A percentile compares a stretch with the other conserved stretches of the same genome.
phyloP scores from a whole-genome alignment of 1,140 invertebrate genomes.

The Sweltsa coloradensis region DNA sequence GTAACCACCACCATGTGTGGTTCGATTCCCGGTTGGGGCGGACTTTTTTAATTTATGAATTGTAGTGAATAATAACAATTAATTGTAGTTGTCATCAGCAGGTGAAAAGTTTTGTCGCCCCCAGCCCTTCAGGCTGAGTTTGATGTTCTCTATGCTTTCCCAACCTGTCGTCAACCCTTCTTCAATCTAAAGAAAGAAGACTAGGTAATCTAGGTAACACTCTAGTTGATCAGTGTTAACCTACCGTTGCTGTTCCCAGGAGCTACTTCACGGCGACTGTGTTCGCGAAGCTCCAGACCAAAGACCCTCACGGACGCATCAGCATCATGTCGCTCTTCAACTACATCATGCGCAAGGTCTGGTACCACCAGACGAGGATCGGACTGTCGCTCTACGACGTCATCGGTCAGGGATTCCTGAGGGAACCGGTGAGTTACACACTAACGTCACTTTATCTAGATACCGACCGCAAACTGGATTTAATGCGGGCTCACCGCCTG shows the following conservation, averaged over 20 bases:
- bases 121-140: no score
- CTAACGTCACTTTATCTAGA: no score
- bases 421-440: slow-evolving; percentile 55
- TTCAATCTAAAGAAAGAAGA: background rate
- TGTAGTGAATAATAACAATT: no score
- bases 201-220: background rate
- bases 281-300: slow-evolving; percentile 75
- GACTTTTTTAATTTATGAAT: no score
- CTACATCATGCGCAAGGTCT: slow-evolving; percentile 90
- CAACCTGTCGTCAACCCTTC: no score
- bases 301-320: slow-evolving; percentile 69
- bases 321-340: slow-evolving; percentile 80
- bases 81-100: no score
- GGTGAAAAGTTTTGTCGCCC: no score
- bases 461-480: no score
- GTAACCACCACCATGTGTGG: no score
- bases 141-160: no score
- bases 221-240: background rate
- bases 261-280: slow-evolving; percentile 74
- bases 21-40: no score
- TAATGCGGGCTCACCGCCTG: no score
- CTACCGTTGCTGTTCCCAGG: slow-evolving; percentile 22
- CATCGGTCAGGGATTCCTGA: slow-evolving; percentile 81
- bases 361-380: slow-evolving; percentile 86
- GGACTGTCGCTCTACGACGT: slow-evolving; percentile 88